Evolutionary conservation across 2,888 invertebrate species (phyloP).

Genomic region (Troides oblongomaculatus): DNA sequence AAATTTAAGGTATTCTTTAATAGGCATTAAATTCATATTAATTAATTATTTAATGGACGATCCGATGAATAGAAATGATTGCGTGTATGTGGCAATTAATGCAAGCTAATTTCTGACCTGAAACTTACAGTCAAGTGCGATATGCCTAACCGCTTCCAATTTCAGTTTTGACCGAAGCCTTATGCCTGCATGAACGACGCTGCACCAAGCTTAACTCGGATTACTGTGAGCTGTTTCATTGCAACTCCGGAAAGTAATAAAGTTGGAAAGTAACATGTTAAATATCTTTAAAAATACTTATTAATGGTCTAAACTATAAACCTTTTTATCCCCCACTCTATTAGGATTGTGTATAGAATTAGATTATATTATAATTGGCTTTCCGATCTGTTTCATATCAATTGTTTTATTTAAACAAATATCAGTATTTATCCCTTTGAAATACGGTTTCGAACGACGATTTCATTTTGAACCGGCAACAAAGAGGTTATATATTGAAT

Average conservation of each 20-base stretch:
- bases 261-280: background rate
- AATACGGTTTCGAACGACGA: no score
- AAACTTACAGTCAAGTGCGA: background rate
- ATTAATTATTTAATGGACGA: background rate
- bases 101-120: background rate
- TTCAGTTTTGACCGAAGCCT: slow-evolving; percentile 11
- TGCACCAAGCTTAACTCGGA: background rate
- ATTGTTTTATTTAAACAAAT: no score
- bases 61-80: background rate
- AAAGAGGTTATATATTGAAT: no score
- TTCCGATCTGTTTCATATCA: no score
- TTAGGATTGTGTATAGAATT: no score
- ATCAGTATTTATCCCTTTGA: no score
- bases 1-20: no score
- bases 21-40: background rate
- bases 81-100: background rate
- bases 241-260: background rate
- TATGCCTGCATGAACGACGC: background rate
- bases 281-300: background rate
- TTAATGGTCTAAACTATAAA: no score
- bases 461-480: no score
- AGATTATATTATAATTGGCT: no score
- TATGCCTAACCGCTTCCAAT: slow-evolving; percentile 9
- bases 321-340: no score
- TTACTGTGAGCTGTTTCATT: background rate